A percentile compares a stretch with the other conserved stretches of the same genome.
Evolutionary conservation across 2,113 vertebrate genomes (phyloP).

Genomic region (Entosphenus tridentatus): DNA sequence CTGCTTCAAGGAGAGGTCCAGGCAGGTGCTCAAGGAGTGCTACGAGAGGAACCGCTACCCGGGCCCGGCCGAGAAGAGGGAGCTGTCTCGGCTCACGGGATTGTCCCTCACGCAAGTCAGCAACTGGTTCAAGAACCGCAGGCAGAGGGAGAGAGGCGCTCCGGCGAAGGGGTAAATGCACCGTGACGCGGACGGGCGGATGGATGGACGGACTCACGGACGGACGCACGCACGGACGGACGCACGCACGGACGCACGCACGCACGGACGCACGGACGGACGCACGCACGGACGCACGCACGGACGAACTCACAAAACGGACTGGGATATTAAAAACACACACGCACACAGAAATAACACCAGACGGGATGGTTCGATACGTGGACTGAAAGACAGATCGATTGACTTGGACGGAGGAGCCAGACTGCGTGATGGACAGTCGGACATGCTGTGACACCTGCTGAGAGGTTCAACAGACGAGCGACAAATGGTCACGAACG

Average conservation of each 20-base stretch:
- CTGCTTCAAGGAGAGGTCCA: slow-evolving; percentile 96
- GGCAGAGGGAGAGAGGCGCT: slow-evolving; percentile 88
- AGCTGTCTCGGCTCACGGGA: slow-evolving; percentile 91
- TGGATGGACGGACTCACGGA: neutral
- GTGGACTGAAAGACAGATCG: neutral
- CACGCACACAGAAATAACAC: too few species aligned
- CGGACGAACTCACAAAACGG: neutral
- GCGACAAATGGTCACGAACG: too few species aligned
- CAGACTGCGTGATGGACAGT: too few species aligned
- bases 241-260: neutral
- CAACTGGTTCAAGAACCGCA: slow-evolving; percentile 99
- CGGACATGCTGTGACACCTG: too few species aligned
- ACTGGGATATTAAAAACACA: too few species aligned
- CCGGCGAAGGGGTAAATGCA: slow-evolving; percentile 24
- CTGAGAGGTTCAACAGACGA: too few species aligned
- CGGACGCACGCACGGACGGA: neutral
- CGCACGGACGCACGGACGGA: neutral
- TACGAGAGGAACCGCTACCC: slow-evolving; percentile 93
- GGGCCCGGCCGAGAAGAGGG: slow-evolving; percentile 79
- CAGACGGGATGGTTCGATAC: neutral
- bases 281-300: neutral
- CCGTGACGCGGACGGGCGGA: neutral
- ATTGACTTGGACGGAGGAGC: neutral
- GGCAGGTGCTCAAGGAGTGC: slow-evolving; percentile 94
- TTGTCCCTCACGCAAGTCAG: slow-evolving; percentile 97